Percentiles rank a stretch among this genome's conserved stretches.
These are phyloP conservation scores for Psilopogon haemacephalus DNA, from an alignment of 2,113 vertebrate genomes.

Conservation along the genomic window DNA sequence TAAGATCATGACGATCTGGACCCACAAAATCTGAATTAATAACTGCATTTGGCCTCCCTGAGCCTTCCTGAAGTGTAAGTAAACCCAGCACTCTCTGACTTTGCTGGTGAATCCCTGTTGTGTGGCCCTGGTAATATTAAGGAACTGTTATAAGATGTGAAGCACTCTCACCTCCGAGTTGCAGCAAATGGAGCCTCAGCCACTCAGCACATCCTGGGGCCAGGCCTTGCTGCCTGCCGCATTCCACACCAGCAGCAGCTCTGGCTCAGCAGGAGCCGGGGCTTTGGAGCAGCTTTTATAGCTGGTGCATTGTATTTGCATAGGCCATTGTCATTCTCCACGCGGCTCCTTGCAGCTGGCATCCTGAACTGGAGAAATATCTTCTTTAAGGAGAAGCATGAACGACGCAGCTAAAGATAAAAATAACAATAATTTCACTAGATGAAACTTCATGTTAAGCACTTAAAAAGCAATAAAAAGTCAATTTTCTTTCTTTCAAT, in stretches of 20 bases:
- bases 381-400: constrained; percentile 57
- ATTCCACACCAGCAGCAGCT: background rate
- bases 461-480: constrained; percentile 72
- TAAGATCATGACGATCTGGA: background rate
- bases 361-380: constrained; percentile 52
- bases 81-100: background rate
- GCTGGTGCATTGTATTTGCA: constrained; percentile 48
- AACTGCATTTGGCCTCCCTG: background rate
- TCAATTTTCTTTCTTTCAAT: constrained; percentile 67
- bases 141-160: background rate
- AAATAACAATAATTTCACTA: constrained; percentile 69
- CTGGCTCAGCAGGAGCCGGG: background rate
- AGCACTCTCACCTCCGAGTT: background rate
- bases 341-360: constrained; percentile 68
- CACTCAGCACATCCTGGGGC: background rate
- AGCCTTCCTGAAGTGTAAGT: background rate
- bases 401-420: constrained; percentile 60
- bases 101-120: background rate
- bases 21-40: background rate
- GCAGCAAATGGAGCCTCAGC: background rate
- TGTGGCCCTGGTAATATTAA: background rate
- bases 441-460: constrained; percentile 72
- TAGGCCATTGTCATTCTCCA: constrained; percentile 65
- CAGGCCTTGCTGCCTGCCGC: background rate
- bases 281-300: background rate